These are phyloP conservation scores for Aselliscus stoliczkanus DNA, from an alignment of 2,797 vertebrate species.

Conservation along the genomic window DNA sequence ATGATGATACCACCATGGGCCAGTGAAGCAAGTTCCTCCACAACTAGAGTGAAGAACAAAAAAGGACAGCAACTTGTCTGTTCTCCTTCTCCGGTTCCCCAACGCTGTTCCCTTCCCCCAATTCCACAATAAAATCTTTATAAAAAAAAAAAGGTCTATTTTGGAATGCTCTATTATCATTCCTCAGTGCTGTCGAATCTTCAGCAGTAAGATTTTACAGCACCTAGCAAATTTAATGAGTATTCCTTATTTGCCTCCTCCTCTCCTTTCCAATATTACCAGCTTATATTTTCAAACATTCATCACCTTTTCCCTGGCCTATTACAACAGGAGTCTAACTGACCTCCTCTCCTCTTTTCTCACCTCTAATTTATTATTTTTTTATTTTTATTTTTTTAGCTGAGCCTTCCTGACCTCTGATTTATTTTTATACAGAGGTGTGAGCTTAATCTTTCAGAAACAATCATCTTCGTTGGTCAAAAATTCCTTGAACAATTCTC, in stretches of 20 bases:
- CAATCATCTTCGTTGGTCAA: constrained; percentile 17
- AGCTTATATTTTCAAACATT: constrained; percentile 1
- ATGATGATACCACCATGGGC: too few relatives aligned
- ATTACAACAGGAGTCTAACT: constrained; percentile 11
- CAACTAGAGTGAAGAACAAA: too few relatives aligned
- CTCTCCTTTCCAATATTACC: neutral
- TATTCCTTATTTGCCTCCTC: neutral
- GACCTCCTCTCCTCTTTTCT: neutral
- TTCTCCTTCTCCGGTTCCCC: too few relatives aligned
- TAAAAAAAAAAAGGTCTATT: constrained; percentile 52
- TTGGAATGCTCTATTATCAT: constrained; percentile 34
- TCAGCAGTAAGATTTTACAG: constrained; percentile 25
- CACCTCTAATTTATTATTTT: too few relatives aligned
- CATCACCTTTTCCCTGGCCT: neutral
- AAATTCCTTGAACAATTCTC: neutral
- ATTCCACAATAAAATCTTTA: too few relatives aligned
- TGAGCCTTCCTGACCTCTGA: neutral
- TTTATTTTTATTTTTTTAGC: too few relatives aligned
- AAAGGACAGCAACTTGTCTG: too few relatives aligned
- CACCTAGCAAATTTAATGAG: constrained; percentile 25
- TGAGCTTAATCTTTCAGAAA: constrained; percentile 43
- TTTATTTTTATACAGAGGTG: constrained; percentile 16
- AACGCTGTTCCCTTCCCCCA: too few relatives aligned
- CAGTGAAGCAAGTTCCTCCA: too few relatives aligned
- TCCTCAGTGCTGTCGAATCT: constrained; percentile 42